Conservation (phyloP, 2,888 invertebrate genomes). For the Phengaris arion region DNA sequence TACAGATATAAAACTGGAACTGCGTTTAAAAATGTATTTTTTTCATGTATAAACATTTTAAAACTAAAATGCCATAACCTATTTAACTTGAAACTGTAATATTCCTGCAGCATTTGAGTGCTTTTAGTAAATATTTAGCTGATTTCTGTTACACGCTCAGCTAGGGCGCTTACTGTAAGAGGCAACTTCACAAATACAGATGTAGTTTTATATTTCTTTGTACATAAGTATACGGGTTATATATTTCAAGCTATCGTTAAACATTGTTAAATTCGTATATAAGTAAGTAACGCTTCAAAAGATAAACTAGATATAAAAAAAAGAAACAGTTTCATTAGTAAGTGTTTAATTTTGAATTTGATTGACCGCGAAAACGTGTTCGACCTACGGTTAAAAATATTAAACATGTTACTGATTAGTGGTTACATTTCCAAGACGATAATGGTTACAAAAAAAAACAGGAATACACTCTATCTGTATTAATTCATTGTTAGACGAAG, state of each 20-base stretch:
- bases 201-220: neutral
- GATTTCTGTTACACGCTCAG: neutral
- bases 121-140: neutral
- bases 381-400: no score
- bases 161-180: neutral
- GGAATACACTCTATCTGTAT: no score
- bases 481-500: no score
- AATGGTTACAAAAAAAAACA: neutral
- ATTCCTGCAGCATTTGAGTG: neutral
- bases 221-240: neutral
- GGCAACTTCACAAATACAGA: neutral
- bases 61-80: neutral
- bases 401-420: no score
- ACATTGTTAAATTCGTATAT: neutral
- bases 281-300: no score
- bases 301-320: neutral
- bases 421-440: neutral
- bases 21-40: neutral
- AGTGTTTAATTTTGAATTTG: no score
- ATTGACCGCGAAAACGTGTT: no score
- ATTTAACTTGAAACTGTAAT: neutral
- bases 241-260: neutral
- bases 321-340: neutral
- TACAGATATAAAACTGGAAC: neutral
- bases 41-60: neutral